A percentile compares a stretch with the other conserved stretches of the same genome.
These are phyloP conservation scores for Strigamia maritima DNA, from an alignment of 2,888 invertebrate species.

Conservation along the genomic window DNA sequence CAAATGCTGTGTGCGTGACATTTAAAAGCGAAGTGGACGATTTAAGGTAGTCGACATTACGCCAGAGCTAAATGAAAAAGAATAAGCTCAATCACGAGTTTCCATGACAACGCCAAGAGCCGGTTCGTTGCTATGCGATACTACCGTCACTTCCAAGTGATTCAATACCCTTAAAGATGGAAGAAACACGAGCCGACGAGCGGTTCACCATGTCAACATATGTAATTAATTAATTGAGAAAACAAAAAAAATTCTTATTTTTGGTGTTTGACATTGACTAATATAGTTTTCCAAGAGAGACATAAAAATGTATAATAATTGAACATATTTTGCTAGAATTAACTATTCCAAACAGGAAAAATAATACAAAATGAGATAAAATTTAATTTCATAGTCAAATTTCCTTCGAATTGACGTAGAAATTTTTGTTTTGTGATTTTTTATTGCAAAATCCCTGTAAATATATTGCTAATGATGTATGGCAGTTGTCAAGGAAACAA, in stretches of 20 bases:
- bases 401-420: no score
- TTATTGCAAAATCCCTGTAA: background rate
- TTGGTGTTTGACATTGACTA: no score
- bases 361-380: no score
- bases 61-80: conserved; percentile 1
- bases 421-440: no score
- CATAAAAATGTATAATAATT: no score
- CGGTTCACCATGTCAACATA: background rate
- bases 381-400: no score
- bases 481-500: background rate
- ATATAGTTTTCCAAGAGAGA: no score
- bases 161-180: background rate
- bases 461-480: background rate
- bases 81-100: background rate
- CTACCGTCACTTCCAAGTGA: background rate
- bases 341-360: no score
- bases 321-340: no score
- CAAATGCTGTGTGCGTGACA: background rate
- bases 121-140: background rate
- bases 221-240: background rate
- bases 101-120: conserved; percentile 16
- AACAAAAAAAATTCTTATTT: no score
- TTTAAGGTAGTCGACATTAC: conserved; percentile 14
- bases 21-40: background rate
- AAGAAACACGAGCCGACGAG: background rate